Conservation (phyloP, 2,113 vertebrate genomes). For the Otolemur garnettii region DNA sequence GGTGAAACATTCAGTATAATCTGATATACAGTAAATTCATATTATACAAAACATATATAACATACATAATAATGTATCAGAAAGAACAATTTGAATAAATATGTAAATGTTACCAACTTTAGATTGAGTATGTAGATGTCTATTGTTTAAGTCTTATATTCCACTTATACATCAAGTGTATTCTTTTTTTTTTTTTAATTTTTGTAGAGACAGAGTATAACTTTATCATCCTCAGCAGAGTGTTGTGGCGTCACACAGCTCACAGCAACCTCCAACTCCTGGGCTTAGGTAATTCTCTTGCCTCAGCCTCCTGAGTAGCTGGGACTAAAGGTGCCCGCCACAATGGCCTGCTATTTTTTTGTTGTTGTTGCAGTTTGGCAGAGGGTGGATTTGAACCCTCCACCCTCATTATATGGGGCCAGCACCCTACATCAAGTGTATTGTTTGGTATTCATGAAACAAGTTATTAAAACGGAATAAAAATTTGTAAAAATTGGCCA, state of each 20-base stretch:
- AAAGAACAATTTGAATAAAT: not conserved
- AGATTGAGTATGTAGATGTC: not conserved
- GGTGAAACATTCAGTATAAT: not conserved
- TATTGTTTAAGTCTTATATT: not conserved
- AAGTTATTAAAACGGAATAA: not conserved
- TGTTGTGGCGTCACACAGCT: no score
- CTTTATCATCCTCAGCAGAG: no score
- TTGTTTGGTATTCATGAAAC: not conserved
- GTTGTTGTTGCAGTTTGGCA: no score
- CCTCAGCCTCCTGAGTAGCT: no score
- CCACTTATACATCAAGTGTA: not conserved
- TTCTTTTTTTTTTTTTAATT: not conserved
- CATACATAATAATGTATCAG: not conserved
- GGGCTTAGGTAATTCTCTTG: no score
- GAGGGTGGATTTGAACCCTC: no score
- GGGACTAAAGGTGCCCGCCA: no score
- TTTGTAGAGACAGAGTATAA: no score
- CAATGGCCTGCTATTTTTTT: no score
- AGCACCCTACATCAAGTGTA: not conserved
- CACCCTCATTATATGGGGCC: no score
- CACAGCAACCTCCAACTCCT: no score
- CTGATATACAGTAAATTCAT: not conserved
- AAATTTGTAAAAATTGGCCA: not conserved
- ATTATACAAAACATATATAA: not conserved
- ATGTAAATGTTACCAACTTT: not conserved